These are phyloP conservation scores for Monoplex corrugatus DNA, from an alignment of 2,888 invertebrate species.

Conservation along the genomic window DNA sequence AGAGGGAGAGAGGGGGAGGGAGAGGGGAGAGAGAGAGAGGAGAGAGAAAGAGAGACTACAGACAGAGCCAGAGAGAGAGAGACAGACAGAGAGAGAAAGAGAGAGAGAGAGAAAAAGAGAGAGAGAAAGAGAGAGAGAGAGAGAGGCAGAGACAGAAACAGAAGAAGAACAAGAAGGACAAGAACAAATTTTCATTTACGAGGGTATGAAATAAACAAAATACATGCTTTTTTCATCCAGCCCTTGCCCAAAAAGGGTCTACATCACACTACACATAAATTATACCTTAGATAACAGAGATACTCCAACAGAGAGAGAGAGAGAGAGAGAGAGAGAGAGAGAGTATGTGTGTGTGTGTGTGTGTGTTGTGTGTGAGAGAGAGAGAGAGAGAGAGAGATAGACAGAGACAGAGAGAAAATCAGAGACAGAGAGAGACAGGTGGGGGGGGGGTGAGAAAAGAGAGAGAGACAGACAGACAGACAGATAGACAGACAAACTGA, in stretches of 20 bases:
- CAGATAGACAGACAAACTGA: not conserved
- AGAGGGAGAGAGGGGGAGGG: not conserved
- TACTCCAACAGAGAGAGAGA: no score
- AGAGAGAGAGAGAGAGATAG: not conserved
- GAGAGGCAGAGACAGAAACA: conserved; percentile 37
- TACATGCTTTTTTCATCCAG: no score
- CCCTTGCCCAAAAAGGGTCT: no score
- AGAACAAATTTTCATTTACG: no score
- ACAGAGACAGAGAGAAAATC: not conserved
- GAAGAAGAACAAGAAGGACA: conserved; percentile 5
- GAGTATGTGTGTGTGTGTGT: no score
- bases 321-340: not conserved
- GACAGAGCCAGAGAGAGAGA: not conserved
- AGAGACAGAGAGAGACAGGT: not conserved
- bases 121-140: not conserved
- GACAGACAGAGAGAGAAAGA: not conserved
- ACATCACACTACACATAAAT: no score
- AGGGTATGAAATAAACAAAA: no score
- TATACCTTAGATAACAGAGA: no score
- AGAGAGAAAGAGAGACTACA: not conserved
- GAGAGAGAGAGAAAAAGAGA: not conserved
- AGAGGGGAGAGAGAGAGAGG: not conserved
- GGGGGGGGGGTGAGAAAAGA: no score
- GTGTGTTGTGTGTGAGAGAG: no score
- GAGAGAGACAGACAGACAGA: no score